Conservation (phyloP, 2,888 invertebrate species). For the Cheilosia impressa region DNA sequence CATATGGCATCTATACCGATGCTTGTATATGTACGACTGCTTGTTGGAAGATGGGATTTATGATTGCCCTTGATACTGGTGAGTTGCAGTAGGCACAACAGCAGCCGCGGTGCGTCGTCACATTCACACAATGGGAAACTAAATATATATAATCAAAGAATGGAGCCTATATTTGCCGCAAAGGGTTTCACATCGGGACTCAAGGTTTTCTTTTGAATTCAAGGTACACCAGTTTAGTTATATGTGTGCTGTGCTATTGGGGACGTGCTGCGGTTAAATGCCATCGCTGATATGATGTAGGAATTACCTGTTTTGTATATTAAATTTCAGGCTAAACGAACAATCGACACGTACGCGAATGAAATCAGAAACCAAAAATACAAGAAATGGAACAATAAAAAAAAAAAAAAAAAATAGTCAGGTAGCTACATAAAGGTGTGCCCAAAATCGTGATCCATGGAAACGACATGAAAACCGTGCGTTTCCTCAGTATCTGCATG, state of each 20-base stretch:
- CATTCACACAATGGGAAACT: slow-evolving; percentile 62
- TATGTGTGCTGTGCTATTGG: not conserved
- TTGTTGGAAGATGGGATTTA: slow-evolving; percentile 66
- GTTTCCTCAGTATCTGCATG: slow-evolving; percentile 44
- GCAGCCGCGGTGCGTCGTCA: slow-evolving; percentile 38
- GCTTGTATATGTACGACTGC: not conserved
- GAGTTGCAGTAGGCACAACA: slow-evolving; percentile 22
- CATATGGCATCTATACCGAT: not conserved
- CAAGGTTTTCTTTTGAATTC: slow-evolving; percentile 58
- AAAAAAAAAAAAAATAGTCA: slow-evolving; percentile 26
- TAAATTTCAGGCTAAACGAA: slow-evolving; percentile 62
- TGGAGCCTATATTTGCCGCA: slow-evolving; percentile 17
- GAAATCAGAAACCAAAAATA: slow-evolving; percentile 54
- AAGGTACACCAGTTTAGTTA: slow-evolving; percentile 45
- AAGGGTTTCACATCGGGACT: slow-evolving; percentile 35
- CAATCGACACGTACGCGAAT: slow-evolving; percentile 68
- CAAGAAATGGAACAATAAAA: slow-evolving; percentile 33
- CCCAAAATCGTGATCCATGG: slow-evolving; percentile 56
- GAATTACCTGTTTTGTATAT: slow-evolving; percentile 71
- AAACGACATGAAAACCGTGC: slow-evolving; percentile 64
- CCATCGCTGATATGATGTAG: slow-evolving; percentile 60
- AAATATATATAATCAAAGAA: slow-evolving; percentile 64
- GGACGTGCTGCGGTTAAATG: slow-evolving; percentile 51
- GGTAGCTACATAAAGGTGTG: slow-evolving; percentile 43
- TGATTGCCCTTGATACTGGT: slow-evolving; percentile 60